Base-by-base conservation (phyloP, 2,797 vertebrate genomes). In the Anableps anableps region DNA sequence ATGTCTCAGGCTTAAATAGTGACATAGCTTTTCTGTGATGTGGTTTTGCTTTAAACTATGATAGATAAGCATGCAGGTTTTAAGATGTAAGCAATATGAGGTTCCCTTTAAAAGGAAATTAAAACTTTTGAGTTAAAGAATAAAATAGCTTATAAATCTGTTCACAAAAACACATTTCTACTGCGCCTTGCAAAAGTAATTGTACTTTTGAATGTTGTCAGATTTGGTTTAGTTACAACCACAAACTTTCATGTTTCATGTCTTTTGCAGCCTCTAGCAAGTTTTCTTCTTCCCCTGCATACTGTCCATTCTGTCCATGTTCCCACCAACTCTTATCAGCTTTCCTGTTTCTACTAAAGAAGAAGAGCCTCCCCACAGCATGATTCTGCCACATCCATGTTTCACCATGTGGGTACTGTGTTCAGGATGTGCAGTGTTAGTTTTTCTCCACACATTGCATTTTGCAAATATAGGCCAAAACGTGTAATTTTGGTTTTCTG, bases 1-100 rank as follows among this genome's bases (percentile, higher is more conserved):
- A 79, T 23, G 43, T 74, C 58, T 68, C 48, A n/a, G 19, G 36
- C 9, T 74, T 79, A 74, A 78, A 76, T 71, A 50, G 76, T 66
- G 31, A 74, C 43, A 16, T 29, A 23, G 21, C 75, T 77, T 76
- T 77, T 80, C 47, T 51, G 48, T 79, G 48, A 53, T 58, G 23
- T 45, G 36, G 64, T 21, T 51, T 78, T 62, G 36, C 48, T 75
- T 38, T n/a, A 66, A 74, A 38, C 5, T 74, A 48, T 43, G 16
- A 10, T 72, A 23, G n/a, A 68, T 66, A 38, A 4, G 48, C 31
- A 70, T 23, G 26, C 16, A 0, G 21, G 5, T 13, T 26, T 36
- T 75, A 16, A 50, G 21, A 60, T 53, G 26, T 55, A 41, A n/a
- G 31, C n/a, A 36, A 36, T 38, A 26, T 38, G 36, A 38, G 47